These are phyloP conservation scores for Acrocephalus scirpaceus DNA, from an alignment of 2,797 vertebrate genomes.

Conservation along the genomic window DNA sequence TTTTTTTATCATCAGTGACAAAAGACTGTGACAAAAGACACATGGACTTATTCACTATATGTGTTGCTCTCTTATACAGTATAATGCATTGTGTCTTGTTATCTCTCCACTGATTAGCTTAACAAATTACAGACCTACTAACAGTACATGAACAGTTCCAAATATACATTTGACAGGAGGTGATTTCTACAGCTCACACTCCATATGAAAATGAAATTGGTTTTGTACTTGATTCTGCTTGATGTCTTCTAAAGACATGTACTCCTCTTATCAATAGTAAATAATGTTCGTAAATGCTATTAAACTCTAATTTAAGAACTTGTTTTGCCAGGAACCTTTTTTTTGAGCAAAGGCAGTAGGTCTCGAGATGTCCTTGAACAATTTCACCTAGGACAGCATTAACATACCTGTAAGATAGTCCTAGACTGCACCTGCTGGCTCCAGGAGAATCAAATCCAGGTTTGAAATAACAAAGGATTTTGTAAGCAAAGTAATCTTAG, in stretches of 20 bases:
- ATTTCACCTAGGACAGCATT: background rate
- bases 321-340: background rate
- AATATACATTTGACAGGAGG: background rate
- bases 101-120: background rate
- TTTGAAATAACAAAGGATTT: background rate
- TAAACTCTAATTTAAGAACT: background rate
- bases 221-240: background rate
- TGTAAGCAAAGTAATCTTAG: background rate
- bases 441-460: background rate
- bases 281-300: background rate
- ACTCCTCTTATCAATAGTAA: background rate
- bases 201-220: background rate
- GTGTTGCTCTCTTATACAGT: background rate
- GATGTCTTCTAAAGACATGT: background rate
- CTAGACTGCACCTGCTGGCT: background rate
- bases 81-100: background rate
- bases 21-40: background rate
- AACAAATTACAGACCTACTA: background rate
- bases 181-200: background rate
- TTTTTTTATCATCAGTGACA: background rate
- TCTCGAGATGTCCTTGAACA: background rate
- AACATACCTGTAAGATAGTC: background rate
- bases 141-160: background rate
- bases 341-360: background rate
- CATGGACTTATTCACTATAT: background rate